Conservation (phyloP, 2,888 invertebrate species). For the Xanthia icteritia region DNA sequence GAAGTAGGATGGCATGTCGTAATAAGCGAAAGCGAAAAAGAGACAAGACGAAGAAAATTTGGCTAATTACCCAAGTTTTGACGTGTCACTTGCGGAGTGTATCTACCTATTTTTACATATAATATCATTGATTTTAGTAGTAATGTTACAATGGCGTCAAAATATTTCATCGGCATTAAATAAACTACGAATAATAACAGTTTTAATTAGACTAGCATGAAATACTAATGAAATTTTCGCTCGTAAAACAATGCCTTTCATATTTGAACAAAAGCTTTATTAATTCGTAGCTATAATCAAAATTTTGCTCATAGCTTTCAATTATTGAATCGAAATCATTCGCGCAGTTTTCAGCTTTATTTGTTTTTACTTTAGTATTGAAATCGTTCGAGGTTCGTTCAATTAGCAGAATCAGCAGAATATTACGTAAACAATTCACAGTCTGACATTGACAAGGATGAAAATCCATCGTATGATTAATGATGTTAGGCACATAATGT, state of each 20-base stretch:
- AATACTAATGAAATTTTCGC: constrained; percentile 30
- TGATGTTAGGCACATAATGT: constrained; percentile 22
- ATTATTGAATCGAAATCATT: constrained; percentile 5
- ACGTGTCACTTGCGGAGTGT: no score
- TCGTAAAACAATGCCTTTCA: constrained; percentile 46
- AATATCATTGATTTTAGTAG: neutral
- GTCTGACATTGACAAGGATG: constrained; percentile 58
- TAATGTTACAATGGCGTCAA: neutral
- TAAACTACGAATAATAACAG: constrained; percentile 7
- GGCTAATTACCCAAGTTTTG: neutral
- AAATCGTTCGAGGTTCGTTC: constrained; percentile 22
- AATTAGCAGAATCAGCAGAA: constrained; percentile 24
- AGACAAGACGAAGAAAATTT: no score
- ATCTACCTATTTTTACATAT: no score
- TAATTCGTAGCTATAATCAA: constrained; percentile 27
- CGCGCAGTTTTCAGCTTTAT: constrained; percentile 25
- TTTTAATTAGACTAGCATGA: constrained; percentile 24
- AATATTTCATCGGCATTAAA: neutral
- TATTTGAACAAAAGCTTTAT: constrained; percentile 40
- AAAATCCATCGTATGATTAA: constrained; percentile 44
- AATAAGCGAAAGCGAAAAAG: no score
- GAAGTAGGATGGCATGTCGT: no score
- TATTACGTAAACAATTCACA: constrained; percentile 28
- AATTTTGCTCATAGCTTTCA: constrained; percentile 8
- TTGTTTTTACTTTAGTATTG: rapidly evolving